Percentiles rank a stretch among this genome's conserved stretches.
These are phyloP conservation scores for Phallusia fumigata DNA, from an alignment of 23 tunicate genomes.

Conservation along the genomic window DNA sequence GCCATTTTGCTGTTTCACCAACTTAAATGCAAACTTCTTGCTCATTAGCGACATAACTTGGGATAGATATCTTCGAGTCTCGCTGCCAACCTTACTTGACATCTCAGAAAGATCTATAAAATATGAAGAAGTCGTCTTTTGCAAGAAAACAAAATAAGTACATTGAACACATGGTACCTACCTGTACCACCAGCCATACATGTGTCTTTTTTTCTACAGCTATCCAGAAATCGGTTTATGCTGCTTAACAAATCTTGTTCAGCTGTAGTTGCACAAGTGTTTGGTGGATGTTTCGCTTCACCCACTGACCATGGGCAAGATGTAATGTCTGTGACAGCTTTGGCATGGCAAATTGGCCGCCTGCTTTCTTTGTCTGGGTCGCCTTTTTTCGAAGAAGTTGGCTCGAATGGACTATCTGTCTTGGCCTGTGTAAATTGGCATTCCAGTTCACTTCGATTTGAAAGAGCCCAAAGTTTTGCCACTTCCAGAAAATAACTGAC, in stretches of 20 bases:
- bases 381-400: not conserved
- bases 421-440: slow-evolving; percentile 80
- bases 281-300: not conserved
- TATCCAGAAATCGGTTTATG: slow-evolving; percentile 56
- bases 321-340: slow-evolving; percentile 10
- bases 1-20: slow-evolving; percentile 39
- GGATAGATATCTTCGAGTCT: slow-evolving; percentile 67
- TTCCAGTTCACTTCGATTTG: slow-evolving; percentile 91
- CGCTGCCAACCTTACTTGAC: slow-evolving; percentile 56
- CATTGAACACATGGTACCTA: not conserved
- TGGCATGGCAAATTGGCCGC: slow-evolving; percentile 56
- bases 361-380: not conserved
- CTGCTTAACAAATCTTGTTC: slow-evolving; percentile 54
- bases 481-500: slow-evolving; percentile 81
- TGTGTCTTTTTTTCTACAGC: slow-evolving; percentile 50
- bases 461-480: slow-evolving; percentile 79
- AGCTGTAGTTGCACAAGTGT: slow-evolving; percentile 16
- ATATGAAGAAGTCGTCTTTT: not conserved
- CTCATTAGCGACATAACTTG: slow-evolving; percentile 61
- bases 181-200: slow-evolving; percentile 7
- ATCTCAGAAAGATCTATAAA: slow-evolving; percentile 8
- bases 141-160: not conserved
- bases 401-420: slow-evolving; percentile 24
- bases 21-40: slow-evolving; percentile 45
- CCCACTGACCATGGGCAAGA: not conserved